Base-by-base conservation (phyloP, 1,140 invertebrate species). In the Bombus ignitus region DNA sequence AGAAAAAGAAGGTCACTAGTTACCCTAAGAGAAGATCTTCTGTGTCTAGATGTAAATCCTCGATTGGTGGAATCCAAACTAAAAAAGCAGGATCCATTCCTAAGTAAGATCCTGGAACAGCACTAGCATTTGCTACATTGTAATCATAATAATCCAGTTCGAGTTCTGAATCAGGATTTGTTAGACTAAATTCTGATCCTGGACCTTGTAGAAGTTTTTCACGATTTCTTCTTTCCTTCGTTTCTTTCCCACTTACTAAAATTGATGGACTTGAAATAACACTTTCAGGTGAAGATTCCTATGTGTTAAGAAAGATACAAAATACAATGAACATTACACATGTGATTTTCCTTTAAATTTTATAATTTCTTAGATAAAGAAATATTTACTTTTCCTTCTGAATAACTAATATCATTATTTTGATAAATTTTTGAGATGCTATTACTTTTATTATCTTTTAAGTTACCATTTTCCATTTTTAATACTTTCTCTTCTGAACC, bases 101-200 rank as follows among this genome's bases (percentile, higher is more conserved):
- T 79, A 98, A 94, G 90, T 97, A 97, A 0, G 97, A 97, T 35
- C 98, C 98, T 4, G 98, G 98, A n/a, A 97, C 97, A 8, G 97
- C 97, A 72, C 97, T 97, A 79, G 97, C 96, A 85, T 97, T 97
- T 72, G 97, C 97, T 2, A 98, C 97, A 94, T 98, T 97, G 90
- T 98, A 98, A 93, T 98, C 98, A 91, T 98, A 98, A 91, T 98
- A 98, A 92, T 98, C 98, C 65, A 98, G 95, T 93, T 98, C 98
- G 80, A 98, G 95, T 91, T 98, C 98, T 9, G 96, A 96, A 66
- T 97, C 97, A 68, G 96, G 96, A 39, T 96, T 97, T 0, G 96
- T 96, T n/a, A 98, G 94, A 71, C 97, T 98, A 85, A 98, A 97
- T 90, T 98, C 97, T 0, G 98, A 98, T 3, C 96, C 96, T 1